Conservation (phyloP, 2,888 invertebrate genomes). For the Sinhomidia bicolor region DNA sequence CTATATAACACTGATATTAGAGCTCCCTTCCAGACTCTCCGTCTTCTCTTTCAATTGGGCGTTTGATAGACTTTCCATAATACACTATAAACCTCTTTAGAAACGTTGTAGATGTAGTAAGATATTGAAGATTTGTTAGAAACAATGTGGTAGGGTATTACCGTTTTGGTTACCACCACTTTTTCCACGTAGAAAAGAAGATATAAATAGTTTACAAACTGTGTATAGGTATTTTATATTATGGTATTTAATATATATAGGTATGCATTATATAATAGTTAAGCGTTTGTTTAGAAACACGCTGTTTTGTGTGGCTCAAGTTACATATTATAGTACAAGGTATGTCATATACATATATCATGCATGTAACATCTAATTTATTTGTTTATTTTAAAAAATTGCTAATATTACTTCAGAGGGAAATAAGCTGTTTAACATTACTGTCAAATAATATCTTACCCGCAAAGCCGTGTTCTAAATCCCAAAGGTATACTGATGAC, state of each 20-base stretch:
- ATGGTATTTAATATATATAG: constrained; percentile 29
- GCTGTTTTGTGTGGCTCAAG: constrained; percentile 64
- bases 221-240: constrained; percentile 41
- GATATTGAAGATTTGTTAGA: constrained; percentile 37
- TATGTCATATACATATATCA: constrained; percentile 52
- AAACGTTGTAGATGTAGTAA: not conserved
- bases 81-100: constrained; percentile 6
- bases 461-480: constrained; percentile 99
- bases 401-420: too few relatives aligned
- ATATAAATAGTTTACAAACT: constrained; percentile 66
- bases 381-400: too few relatives aligned
- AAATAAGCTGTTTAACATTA: too few relatives aligned
- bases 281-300: constrained; percentile 67
- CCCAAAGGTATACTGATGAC: constrained; percentile 99
- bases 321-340: constrained; percentile 64
- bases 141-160: constrained; percentile 27
- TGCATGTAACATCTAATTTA: constrained; percentile 46
- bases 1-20: constrained; percentile 8
- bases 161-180: constrained; percentile 38
- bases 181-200: constrained; percentile 60
- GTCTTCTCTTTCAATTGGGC: constrained; percentile 7
- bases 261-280: constrained; percentile 65
- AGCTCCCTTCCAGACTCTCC: constrained; percentile 12
- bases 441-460: constrained; percentile 83
- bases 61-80: not conserved